Base-by-base conservation (phyloP, 2,888 invertebrate species). In the Scrobipalpa costella region DNA sequence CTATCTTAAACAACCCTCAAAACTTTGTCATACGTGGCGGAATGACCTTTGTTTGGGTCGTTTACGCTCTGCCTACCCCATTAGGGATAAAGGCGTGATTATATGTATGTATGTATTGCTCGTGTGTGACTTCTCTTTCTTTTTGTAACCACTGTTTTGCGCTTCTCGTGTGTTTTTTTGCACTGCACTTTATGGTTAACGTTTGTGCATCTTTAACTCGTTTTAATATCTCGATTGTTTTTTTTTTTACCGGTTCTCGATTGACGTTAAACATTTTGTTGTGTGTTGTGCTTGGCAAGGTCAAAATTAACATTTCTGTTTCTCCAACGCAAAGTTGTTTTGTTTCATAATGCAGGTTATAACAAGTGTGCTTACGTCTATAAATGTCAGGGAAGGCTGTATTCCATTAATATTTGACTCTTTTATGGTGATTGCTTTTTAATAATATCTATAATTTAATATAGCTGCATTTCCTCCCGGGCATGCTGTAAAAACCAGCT, bases 141-240 rank as follows among this genome's bases (percentile, higher is more conserved):
- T 52, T 52, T 52, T 33, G 27, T 52, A n/a, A 52, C 52, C n/a
- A 13, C 19, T 3, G n/a, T 33, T 52, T 47, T 49, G 19, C 19
- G 19, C 52, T 9, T 52, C 7, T 33, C 19, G 33, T 52, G 33
- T 33, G n/a, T n/a, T 52, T 52, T 21, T 52, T 52, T 52, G 52
- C 52, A 52, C 33, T 21, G 52, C 33, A 19, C 52, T 50, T n/a
- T 44, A 44, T 17, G 50, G 50, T 52, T 27, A 52, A n/a, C n/a
- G 62, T 65, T 70, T 66, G 62, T 67, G 64, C 62, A 66, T 64
- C 64, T 69, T 66, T 66, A 65, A 67, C 66, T 64, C 63, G 55
- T 55, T 63, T 70, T 34, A 13, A 33, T 55, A 33, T 13, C 55
- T 44, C n/a, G 44, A 44, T 27, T 27, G 13, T 55, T 13, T 34